Percentiles rank a stretch among this genome's conserved stretches.
Conservation (phyloP, 2,888 invertebrate genomes). For the Acheta domesticus region DNA sequence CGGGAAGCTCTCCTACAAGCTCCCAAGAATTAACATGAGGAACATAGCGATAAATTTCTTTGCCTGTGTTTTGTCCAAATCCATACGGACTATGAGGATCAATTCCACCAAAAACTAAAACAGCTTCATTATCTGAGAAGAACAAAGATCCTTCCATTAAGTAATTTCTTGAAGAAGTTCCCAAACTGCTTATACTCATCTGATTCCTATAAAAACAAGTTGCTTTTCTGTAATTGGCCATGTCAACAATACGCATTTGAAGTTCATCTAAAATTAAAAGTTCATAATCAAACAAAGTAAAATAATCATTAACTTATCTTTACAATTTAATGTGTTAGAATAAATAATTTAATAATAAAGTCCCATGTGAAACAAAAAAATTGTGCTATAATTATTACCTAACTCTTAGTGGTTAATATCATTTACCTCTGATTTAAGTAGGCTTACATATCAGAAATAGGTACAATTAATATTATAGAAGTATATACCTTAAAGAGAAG, state of each 20-base stretch:
- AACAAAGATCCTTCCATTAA: slow-evolving; percentile 54
- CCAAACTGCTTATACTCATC: slow-evolving; percentile 29
- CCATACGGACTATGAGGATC: slow-evolving; percentile 62
- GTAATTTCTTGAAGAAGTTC: slow-evolving; percentile 47
- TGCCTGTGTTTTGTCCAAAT: slow-evolving; percentile 57
- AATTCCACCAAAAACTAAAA: slow-evolving; percentile 66
- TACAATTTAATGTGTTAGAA: neutral
- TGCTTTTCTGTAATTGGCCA: too few relatives aligned
- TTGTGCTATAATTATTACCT: too few relatives aligned
- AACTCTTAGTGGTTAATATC: too few relatives aligned
- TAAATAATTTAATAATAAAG: too few relatives aligned
- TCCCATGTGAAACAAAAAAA: too few relatives aligned
- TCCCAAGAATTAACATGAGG: slow-evolving; percentile 63
- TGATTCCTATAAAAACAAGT: neutral
- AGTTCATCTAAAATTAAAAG: too few relatives aligned
- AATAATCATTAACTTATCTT: neutral
- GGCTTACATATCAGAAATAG: too few relatives aligned
- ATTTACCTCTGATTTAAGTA: too few relatives aligned
- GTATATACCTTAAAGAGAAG: too few relatives aligned
- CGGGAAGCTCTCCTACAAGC: slow-evolving; percentile 63
- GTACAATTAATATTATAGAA: too few relatives aligned
- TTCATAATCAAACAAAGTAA: neutral
- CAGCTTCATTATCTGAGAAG: slow-evolving; percentile 57
- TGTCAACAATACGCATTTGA: too few relatives aligned
- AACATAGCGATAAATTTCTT: slow-evolving; percentile 54